Percentiles rank a stretch among this genome's conserved stretches.
Conservation (phyloP, 2,797 vertebrate species). For the Atherinosoma microstoma region DNA sequence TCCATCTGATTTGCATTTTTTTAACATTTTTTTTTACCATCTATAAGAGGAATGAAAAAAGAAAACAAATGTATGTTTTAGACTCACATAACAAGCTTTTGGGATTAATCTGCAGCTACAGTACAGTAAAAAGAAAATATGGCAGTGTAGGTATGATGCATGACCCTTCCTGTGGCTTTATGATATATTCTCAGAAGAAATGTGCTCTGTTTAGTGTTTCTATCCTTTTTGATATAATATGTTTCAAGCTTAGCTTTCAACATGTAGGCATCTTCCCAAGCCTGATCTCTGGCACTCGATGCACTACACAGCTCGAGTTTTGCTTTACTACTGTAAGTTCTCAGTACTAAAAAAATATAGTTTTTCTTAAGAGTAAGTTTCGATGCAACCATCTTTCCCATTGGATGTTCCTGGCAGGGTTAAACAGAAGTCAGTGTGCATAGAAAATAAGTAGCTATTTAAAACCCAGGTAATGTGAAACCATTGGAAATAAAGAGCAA, state of each 20-base stretch:
- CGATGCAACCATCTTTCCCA: neutral
- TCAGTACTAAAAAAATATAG: neutral
- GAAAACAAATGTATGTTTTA: neutral
- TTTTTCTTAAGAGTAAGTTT: neutral
- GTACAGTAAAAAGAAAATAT: neutral
- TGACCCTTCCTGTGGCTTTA: neutral
- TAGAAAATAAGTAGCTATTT: slow-evolving; percentile 34
- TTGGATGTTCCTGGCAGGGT: neutral
- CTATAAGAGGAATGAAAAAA: neutral
- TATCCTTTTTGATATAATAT: slow-evolving; percentile 5
- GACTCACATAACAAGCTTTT: neutral
- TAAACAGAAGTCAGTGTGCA: neutral
- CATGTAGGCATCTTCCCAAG: neutral
- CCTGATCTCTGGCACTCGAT: neutral
- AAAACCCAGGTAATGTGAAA: slow-evolving; percentile 71
- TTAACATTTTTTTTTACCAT: slow-evolving; percentile 5
- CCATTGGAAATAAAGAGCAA: slow-evolving; percentile 69
- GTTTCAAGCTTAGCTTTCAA: slow-evolving; percentile 5
- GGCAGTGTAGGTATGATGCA: slow-evolving; percentile 16
- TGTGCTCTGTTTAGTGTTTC: neutral
- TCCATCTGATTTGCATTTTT: slow-evolving; percentile 13
- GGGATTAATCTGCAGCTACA: neutral
- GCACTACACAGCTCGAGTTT: neutral
- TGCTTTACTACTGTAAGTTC: neutral
- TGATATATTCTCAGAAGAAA: slow-evolving; percentile 5